Percentiles rank a stretch among this genome's conserved stretches.
These are phyloP conservation scores for Mus minutoides DNA, from an alignment of 2,797 vertebrate species.

Conservation along the genomic window DNA sequence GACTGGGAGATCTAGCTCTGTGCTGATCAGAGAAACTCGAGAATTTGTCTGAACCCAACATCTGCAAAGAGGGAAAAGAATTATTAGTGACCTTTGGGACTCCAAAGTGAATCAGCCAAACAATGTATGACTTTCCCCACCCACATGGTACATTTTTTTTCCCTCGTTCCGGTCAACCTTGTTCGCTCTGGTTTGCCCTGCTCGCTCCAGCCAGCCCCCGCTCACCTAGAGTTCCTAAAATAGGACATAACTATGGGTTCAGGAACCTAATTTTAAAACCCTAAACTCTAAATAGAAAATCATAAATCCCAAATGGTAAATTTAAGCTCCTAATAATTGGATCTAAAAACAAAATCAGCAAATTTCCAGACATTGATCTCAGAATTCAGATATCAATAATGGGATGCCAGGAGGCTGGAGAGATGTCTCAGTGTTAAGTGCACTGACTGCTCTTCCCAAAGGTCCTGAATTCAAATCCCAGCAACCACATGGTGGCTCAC, in stretches of 20 bases:
- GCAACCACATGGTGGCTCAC: too few relatives aligned
- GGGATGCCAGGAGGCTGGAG: not conserved
- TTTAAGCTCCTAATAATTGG: not conserved
- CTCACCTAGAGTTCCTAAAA: not conserved
- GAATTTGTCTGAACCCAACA: slow-evolving; percentile 60
- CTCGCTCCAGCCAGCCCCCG: too few relatives aligned
- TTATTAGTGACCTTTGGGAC: slow-evolving; percentile 13
- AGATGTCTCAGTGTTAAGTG: too few relatives aligned
- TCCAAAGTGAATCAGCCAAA: not conserved
- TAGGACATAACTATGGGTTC: not conserved
- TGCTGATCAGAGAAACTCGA: slow-evolving; percentile 6
- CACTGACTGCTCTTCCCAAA: too few relatives aligned
- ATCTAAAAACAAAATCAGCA: slow-evolving; percentile 41
- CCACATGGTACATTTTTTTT: not conserved
- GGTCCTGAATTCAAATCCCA: too few relatives aligned
- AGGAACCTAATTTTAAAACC: slow-evolving; percentile 51
- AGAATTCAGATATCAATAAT: slow-evolving; percentile 6
- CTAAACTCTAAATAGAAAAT: slow-evolving; percentile 2
- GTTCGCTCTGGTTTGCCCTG: too few relatives aligned
- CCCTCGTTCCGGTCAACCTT: too few relatives aligned
- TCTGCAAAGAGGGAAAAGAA: slow-evolving; percentile 68
- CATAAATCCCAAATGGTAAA: slow-evolving; percentile 1
- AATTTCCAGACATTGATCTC: slow-evolving; percentile 13
- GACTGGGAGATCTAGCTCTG: not conserved
- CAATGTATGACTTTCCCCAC: not conserved